A percentile compares a stretch with the other conserved stretches of the same genome.
phyloP scores from a whole-genome alignment of 2,888 invertebrate species.

The Oscheius myriophilus region DNA sequence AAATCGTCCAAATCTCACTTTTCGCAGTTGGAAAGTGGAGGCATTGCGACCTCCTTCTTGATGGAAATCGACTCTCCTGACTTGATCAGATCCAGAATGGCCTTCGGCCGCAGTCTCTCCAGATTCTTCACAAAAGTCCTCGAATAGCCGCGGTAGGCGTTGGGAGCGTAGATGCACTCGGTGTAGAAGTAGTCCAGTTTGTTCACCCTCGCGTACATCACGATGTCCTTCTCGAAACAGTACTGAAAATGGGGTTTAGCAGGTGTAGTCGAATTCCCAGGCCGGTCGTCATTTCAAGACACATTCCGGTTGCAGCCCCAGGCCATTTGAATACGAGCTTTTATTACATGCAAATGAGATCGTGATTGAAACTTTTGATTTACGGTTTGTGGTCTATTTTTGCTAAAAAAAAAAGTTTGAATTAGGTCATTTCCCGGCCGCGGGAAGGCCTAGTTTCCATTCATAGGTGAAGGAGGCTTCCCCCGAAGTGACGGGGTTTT shows the following conservation, averaged over 20 bases:
- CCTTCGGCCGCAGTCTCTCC: conserved; percentile 88
- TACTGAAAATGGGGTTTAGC: conserved; percentile 88
- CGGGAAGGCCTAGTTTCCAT: too few relatives aligned
- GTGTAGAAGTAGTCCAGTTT: conserved; percentile 96
- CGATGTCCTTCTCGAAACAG: conserved; percentile 98
- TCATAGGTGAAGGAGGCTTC: too few relatives aligned
- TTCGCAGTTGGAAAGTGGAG: conserved; percentile 72
- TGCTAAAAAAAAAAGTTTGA: too few relatives aligned
- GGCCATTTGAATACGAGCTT: too few relatives aligned
- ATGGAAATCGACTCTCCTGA: conserved; percentile 81
- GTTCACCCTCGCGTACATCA: conserved; percentile 88
- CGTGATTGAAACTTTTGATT: conserved; percentile 9
- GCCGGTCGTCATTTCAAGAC: too few relatives aligned
- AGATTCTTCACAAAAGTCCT: conserved; percentile 83
- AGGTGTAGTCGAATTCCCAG: too few relatives aligned
- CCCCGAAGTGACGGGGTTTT: too few relatives aligned
- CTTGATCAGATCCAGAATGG: conserved; percentile 68
- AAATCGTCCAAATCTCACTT: conserved; percentile 28
- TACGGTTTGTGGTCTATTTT: too few relatives aligned
- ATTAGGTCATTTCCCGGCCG: too few relatives aligned
- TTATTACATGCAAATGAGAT: too few relatives aligned
- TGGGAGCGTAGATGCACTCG: conserved; percentile 97
- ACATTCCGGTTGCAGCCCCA: too few relatives aligned
- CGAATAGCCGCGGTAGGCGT: conserved; percentile 88
- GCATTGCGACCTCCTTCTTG: conserved; percentile 84